Conservation (phyloP, 2,113 vertebrate species). For the Aspiorhynchus laticeps region DNA sequence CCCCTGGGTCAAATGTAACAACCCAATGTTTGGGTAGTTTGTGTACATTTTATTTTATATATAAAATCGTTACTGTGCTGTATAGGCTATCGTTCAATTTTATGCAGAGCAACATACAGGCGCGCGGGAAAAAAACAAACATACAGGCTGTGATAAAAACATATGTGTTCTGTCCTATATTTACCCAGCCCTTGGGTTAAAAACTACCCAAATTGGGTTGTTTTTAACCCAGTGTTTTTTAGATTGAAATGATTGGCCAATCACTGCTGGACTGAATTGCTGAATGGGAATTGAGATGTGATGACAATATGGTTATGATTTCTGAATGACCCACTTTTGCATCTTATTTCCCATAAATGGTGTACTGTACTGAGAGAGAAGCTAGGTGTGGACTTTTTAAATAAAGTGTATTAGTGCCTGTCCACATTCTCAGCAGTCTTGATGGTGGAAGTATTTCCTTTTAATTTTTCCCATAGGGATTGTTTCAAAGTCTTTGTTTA, state of each 20-base stretch:
- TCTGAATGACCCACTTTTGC: not conserved
- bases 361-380: not conserved
- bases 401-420: not conserved
- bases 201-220: too few species aligned
- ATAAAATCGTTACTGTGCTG: too few species aligned
- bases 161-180: too few species aligned
- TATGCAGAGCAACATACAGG: too few species aligned
- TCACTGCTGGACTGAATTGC: not conserved
- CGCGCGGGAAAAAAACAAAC: too few species aligned
- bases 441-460: not conserved
- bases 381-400: not conserved
- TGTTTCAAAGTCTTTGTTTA: not conserved
- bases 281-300: not conserved
- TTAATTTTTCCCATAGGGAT: not conserved
- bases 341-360: not conserved
- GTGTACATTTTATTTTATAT: too few species aligned
- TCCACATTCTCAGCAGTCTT: not conserved
- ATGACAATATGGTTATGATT: not conserved
- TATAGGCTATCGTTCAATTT: too few species aligned
- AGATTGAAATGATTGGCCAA: not conserved
- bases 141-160: too few species aligned
- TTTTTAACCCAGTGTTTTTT: too few species aligned
- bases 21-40: too few species aligned
- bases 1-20: too few species aligned
- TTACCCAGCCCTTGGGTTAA: too few species aligned